Base-by-base conservation (phyloP, 2,888 invertebrate genomes). In the Caenorhabditis wallacei region DNA sequence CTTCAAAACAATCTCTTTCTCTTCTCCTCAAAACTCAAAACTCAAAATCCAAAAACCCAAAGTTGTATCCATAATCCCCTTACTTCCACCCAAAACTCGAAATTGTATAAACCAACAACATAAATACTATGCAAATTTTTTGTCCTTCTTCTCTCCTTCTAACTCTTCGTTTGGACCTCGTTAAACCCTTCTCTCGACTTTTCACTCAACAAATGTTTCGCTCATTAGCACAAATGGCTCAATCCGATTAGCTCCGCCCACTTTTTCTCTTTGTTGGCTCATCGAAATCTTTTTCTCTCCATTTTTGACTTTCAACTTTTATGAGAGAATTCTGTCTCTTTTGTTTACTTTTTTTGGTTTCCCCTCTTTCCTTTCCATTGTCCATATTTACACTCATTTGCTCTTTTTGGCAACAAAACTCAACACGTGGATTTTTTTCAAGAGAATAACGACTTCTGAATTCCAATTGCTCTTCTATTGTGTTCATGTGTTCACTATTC, bases 161-260 rank as follows among this genome's bases (percentile, higher is more conserved):
- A 30, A 43, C 48, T n/a, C 35, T 30, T 22, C 22, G 8, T 2
- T 3, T 48, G 48, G 57, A 57, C 57, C 76, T 76, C 76, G 76
- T 76, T 76, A 69, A 76, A 76, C 66, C 56, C 46, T 22, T 54
- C 54, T 53, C 56, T 43, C 30, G 3, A 13, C 57, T 48, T 46
- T 13, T 26, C 11, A 43, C n/a, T 61, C 76, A 76, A 53, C 66
- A 66, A 66, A 66, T 76, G 76, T 76, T 76, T 76, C 76, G 76
- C 76, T 76, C 76, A 76, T 76, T 76, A 76, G 76, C 76, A 61
- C 76, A 76, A 76, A 68, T 68, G 69, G 76, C 68, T 76, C 76
- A 68, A 68, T 61, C 75, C 4, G 48, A 46, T 40, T 24, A 61
- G 30, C 54, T 48, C 75, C 69, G 56, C 71, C 66, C 82, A 54